Evolutionary conservation across 2,888 invertebrate genomes (phyloP), one percentile per base, ranked within the genome.

Genomic region (Spialia ferax): DNA sequence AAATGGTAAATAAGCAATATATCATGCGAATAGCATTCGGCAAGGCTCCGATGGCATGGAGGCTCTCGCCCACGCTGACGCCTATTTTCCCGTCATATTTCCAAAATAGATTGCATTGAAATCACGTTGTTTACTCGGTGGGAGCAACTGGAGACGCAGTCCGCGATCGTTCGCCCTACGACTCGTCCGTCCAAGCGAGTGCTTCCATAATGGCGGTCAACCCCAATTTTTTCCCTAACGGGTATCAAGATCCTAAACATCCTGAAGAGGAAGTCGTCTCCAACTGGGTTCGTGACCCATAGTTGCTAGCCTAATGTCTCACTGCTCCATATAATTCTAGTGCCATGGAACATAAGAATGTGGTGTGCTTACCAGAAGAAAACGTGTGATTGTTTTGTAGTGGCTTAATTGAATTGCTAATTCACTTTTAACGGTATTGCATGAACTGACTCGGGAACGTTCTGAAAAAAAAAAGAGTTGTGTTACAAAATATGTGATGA

Each of bases 261-360:
- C 93, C 87, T 71, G 95, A 95, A 72, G 95, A 95, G 73, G 95
- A 95, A 84, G 92, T 92, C 69, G 95, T 95, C 79, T 87, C 90
- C 78, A 95, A 94, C 81, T 95, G 95, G 95, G 95, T 95, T 94
- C 88, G 94, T 94, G 82, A 77, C 75, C 67, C 67, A 18, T 35
- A 29, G 55, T 62, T 56, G 23, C 62, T 45, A 56, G 35, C 35
- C 15, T 55, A 29, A 63, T 66, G 23, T 29, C 5, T 60, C 52
- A 23, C 50, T 13, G 1, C 35, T 20, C 20, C 1, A 23, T 42
- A 32, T 42, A 55, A 54, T 52, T 26, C 26, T 57, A 55, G 66
- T 67, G 60, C 61, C 35, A 60, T 22, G 32, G 32, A 56, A 18
- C 29, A 29, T 61, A 61, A 59, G 42, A 55, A 61, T 35, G 62